A percentile compares a stretch with the other conserved stretches of the same genome.
phyloP scores from a whole-genome alignment of 2,797 vertebrate species.

The Arnoldichthys spilopterus region DNA sequence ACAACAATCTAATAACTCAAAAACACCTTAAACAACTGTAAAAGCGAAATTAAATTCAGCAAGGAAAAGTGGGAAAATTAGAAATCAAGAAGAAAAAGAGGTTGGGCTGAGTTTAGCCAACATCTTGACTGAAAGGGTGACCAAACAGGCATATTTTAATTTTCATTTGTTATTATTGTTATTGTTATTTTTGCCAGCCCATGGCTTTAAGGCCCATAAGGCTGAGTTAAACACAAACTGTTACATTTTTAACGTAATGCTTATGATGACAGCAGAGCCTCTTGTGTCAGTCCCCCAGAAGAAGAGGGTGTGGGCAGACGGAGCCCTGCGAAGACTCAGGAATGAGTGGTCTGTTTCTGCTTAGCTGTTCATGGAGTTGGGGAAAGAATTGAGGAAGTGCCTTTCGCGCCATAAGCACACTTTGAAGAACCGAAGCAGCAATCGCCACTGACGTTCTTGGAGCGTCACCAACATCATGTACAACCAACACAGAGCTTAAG shows the following conservation, averaged over 20 bases:
- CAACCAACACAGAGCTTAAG: constrained; percentile 43
- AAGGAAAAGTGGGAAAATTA: no score
- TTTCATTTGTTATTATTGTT: no score
- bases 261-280: constrained; percentile 9
- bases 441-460: constrained; percentile 44
- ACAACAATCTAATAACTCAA: no score
- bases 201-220: no score
- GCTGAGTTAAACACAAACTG: no score
- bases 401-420: constrained; percentile 1
- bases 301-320: constrained; percentile 13
- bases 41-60: no score
- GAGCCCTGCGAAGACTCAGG: not conserved
- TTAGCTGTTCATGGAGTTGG: constrained; percentile 22
- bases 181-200: no score
- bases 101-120: no score
- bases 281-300: constrained; percentile 12
- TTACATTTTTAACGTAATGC: constrained; percentile 7
- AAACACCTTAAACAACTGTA: no score
- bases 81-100: no score
- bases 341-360: constrained; percentile 19
- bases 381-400: constrained; percentile 30
- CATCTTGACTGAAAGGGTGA: no score
- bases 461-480: constrained; percentile 40
- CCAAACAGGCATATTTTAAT: no score
- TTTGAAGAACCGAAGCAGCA: constrained; percentile 39